Base-by-base conservation (phyloP, 2,888 invertebrate species). In the Bellardia pandia region DNA sequence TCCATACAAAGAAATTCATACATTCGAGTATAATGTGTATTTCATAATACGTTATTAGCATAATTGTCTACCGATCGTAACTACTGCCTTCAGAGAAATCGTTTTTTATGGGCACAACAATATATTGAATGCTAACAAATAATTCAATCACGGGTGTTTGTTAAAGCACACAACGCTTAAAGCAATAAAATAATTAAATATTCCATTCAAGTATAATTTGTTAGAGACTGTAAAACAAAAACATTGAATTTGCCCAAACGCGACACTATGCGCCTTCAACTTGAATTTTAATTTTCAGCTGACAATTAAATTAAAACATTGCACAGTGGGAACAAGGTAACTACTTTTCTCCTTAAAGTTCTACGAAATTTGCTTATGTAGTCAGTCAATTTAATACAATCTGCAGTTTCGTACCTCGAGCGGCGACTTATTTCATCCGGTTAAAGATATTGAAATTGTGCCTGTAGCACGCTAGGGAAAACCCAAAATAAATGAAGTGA, bases 161-260 rank as follows among this genome's bases (percentile, higher is more conserved):
- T 6, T 5, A 51, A 51, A 51, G 5, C 51, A 51, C n/a, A n/a
- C 51, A n/a, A 51, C 5, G 13, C 1, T n/a, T 5, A 58, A 23
- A 8, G 11, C 13, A 58, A 23, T 13, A 58, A 13, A 30, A 45
- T 6, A 42, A 80, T 69, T 80, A 62, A 80, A 42, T 40, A 80
- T 72, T 80, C 79, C 42, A 72, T 80, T 42, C 79, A 72, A 51
- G 71, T 80, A 56, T 37, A 42, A 72, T 64, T 72, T 53, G 64
- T 53, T 64, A 30, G 64, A 51, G 42, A 72, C 40, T 64, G 69
- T 62, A 62, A 79, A 80, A 72, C 11, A 51, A 72, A 79, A n/a
- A 23, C 14, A 56, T 23, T 58, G 16, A 62, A 42, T 58, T 45
- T 23, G 23, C 7, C 4, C 37, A 5, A 48, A 40, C 8, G 60